Conservation (phyloP, 2,113 vertebrate species). For the Oryzias javanicus region DNA sequence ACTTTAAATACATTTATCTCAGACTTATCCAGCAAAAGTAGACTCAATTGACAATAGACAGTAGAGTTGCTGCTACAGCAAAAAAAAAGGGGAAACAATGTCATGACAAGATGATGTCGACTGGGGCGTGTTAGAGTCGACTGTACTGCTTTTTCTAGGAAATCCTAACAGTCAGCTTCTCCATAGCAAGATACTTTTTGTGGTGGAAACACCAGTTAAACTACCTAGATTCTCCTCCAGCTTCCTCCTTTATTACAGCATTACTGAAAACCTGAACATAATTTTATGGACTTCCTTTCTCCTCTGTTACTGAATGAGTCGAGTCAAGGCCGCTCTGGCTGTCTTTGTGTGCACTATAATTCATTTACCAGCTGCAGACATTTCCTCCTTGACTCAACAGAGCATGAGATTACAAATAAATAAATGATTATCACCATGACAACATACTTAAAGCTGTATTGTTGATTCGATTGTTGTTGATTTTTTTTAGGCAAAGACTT, state of each 20-base stretch:
- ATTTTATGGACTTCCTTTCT: neutral
- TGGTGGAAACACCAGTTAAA: no score
- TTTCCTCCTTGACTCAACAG: constrained; percentile 18
- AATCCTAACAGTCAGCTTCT: neutral
- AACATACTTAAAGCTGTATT: no score
- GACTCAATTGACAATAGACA: neutral
- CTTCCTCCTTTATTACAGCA: no score
- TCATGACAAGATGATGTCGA: neutral
- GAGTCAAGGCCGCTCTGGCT: neutral
- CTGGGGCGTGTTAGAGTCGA: neutral
- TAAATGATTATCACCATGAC: neutral
- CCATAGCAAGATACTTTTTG: no score
- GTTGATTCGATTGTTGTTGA: no score
- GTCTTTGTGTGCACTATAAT: neutral
- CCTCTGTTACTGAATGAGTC: neutral
- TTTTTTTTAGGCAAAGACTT: no score
- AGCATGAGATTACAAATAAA: constrained; percentile 3
- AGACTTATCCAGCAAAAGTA: neutral
- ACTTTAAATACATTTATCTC: no score
- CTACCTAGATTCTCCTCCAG: no score
- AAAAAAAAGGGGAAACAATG: neutral
- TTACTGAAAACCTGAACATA: no score
- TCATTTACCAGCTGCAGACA: neutral
- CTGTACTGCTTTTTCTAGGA: neutral
- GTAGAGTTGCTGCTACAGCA: neutral